phyloP scores from a whole-genome alignment of 2,797 vertebrate genomes.

The Cyprinella venusta region DNA sequence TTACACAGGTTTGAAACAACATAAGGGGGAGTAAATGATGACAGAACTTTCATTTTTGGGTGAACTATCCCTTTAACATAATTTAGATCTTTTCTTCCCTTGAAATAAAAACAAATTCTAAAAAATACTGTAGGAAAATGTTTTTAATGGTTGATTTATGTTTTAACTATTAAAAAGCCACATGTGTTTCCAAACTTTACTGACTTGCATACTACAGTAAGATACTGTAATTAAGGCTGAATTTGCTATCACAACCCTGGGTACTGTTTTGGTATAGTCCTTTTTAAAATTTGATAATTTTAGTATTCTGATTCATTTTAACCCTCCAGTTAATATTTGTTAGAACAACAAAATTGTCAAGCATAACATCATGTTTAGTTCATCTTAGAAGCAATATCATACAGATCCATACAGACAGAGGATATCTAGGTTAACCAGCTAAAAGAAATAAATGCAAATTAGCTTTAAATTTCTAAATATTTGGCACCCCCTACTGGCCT shows the following conservation, averaged over 20 bases:
- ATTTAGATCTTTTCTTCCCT: not conserved
- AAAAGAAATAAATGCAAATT: not conserved
- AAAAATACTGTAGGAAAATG: not conserved
- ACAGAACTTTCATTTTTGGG: no score
- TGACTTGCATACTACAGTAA: not conserved
- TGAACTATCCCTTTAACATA: no score
- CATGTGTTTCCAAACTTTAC: not conserved
- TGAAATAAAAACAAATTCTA: no score
- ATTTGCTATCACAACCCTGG: not conserved
- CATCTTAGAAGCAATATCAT: not conserved
- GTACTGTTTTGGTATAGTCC: not conserved
- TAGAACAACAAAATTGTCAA: not conserved
- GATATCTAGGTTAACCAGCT: not conserved
- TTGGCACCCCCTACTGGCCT: not conserved
- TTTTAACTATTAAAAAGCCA: not conserved
- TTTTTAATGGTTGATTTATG: not conserved
- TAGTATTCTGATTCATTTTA: not conserved
- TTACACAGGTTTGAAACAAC: no score
- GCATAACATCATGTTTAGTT: not conserved
- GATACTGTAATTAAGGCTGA: not conserved
- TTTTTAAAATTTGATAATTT: not conserved
- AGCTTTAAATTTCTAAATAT: not conserved
- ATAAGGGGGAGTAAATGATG: no score
- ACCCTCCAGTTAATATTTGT: not conserved
- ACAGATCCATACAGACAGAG: not conserved